A percentile compares a stretch with the other conserved stretches of the same genome.
phyloP scores from a whole-genome alignment of 1,140 invertebrate species.

The Tetramorium simillimum region DNA sequence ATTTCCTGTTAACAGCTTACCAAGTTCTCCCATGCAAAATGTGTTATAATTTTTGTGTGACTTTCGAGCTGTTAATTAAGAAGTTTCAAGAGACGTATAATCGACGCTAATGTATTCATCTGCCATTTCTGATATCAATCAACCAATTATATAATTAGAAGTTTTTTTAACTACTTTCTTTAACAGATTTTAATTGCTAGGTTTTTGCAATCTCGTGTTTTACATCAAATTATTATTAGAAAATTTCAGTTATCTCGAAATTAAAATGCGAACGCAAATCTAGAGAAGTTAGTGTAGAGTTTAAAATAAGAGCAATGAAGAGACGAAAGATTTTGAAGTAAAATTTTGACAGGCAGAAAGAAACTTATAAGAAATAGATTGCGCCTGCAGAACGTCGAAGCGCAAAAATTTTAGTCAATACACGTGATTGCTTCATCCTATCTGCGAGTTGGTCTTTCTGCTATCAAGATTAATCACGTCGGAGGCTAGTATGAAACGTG shows the following conservation, averaged over 20 bases:
- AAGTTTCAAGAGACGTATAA: slow-evolving; percentile 10
- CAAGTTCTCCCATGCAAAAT: not conserved
- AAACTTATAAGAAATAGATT: not conserved
- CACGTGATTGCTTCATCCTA: not conserved
- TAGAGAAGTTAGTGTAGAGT: not conserved
- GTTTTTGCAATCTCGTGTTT: not conserved
- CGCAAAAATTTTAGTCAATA: slow-evolving; percentile 16
- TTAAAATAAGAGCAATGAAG: not conserved
- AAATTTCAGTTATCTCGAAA: not conserved
- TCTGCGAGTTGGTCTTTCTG: not conserved
- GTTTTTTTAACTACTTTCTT: too few relatives aligned
- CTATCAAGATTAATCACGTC: slow-evolving; percentile 4
- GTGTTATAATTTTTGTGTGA: slow-evolving; percentile 27
- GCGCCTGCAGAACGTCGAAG: not conserved
- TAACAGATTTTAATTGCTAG: not conserved
- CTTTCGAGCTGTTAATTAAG: slow-evolving; percentile 38
- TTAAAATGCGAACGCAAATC: not conserved
- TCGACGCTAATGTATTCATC: slow-evolving; percentile 9
- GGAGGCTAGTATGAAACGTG: not conserved
- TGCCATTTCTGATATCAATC: not conserved
- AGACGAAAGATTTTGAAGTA: not conserved
- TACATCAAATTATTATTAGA: not conserved
- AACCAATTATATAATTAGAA: slow-evolving; percentile 21
- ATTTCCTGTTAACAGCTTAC: not conserved
- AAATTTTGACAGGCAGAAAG: not conserved